Base-by-base conservation (phyloP, 2,113 vertebrate species). In the Onychostruthus taczanowskii region DNA sequence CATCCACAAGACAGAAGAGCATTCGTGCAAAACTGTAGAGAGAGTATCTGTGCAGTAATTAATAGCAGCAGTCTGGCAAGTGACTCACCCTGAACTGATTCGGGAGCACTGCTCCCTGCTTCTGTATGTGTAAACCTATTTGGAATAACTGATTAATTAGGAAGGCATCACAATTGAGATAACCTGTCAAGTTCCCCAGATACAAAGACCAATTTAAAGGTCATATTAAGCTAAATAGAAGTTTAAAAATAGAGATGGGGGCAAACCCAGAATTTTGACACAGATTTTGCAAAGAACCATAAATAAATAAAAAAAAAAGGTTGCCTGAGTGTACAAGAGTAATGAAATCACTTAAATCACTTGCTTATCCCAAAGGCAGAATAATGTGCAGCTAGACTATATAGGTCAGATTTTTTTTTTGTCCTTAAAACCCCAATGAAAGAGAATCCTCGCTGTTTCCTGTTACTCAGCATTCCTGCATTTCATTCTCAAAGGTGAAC, bases 71-170 rank as follows among this genome's bases (percentile, higher is more conserved):
- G 67, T 70, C 55, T 69, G 47, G 35, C 63, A 94, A 91, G 41
- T 91, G 84, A 90, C 74, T 95, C 86, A 91, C 28, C 16, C 58
- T 53, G n/a, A 93, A 46, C 43, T 53, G 41, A 87, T 93, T 89
- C 84, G 87, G 77, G 70, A 93, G 44, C 46, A 77, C 73, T 75
- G 22, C 17, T 84, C 72, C 21, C 24, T 93, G 74, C 19, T 22
- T 76, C 74, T 87, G 3, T 53, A 33, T 21, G 33, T 46, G 66
- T 46, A 75, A 95, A 87, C 23, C 44, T 87, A 33, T 58, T 79
- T 43, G 28, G 43, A 93, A 89, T 69, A 79, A 76, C 44, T 79
- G 24, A 87, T 85, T 87, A 31, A 52, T 76, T 77, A 70, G 13
- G 18, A 81, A 94, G 31, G 53, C 30, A 73, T 56, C 53, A 30